These are phyloP conservation scores for Chauna torquata DNA, from an alignment of 2,113 vertebrate species.

Conservation along the genomic window DNA sequence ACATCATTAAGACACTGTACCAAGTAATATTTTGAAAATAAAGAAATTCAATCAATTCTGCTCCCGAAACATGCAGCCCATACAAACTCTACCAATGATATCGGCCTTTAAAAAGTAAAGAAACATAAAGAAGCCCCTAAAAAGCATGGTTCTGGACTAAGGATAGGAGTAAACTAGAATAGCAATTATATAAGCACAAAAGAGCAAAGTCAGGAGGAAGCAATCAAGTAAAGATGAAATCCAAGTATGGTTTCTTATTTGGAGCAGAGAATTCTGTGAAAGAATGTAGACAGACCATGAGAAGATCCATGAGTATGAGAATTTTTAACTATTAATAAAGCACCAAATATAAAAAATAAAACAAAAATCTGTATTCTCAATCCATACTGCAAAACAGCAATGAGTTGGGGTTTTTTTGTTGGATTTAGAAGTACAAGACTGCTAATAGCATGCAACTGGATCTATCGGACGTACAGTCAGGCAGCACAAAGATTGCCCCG, in stretches of 20 bases:
- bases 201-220: neutral
- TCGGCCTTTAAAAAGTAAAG: neutral
- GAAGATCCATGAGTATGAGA: neutral
- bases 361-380: neutral
- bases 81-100: neutral
- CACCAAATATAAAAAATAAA: neutral
- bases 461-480: neutral
- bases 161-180: neutral
- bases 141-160: neutral
- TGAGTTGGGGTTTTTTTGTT: neutral
- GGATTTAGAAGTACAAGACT: neutral
- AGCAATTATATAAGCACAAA: neutral
- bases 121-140: neutral
- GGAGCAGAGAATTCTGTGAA: neutral
- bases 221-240: neutral
- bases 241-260: neutral
- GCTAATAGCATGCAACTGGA: neutral
- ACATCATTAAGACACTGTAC: neutral
- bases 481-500: constrained; percentile 5
- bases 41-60: neutral
- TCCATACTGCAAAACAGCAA: neutral
- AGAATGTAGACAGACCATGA: neutral
- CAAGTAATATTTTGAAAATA: neutral
- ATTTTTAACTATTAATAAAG: neutral
- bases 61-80: neutral